Evolutionary conservation across 37 sponge, comb jelly and placozoan genomes (phyloP), one percentile per base, ranked within the genome.

Genomic region (Mnemiopsis leidyi): DNA sequence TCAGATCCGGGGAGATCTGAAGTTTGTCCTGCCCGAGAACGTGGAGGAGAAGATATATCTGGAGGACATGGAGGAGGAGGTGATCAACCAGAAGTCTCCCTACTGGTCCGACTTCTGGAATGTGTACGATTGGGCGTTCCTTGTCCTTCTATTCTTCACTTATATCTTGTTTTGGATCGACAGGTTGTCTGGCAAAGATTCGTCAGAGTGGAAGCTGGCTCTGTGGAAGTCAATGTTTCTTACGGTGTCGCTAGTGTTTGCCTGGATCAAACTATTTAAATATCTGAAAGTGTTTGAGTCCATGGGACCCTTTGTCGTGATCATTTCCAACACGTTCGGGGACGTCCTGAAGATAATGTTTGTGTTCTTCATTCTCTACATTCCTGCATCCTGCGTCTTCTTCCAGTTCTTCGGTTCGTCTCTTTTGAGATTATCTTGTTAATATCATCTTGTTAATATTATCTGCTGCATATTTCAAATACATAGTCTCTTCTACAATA

Each of bases 1-100:
- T 16, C 82, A 79, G 35, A 79, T 79, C 31, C 18, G 23, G 23
- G 38, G 82, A 7, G 82, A 79, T 26, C 35, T 79, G 23, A 20
- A 79, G 82, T 79, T 79, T 29, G 82, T 79, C 7, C 36, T 79
- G 7, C 82, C 82, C 21, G 82, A 79, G 82, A 79, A 79, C 36
- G 18, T 31, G 31, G 82, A 79, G 7, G 82, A 79, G 36, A 79
- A 79, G 82, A 35, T 36, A 9, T 79, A 79, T 23, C 82, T 79
- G 7, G 82, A 79, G 23, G 82, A 79, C 35, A 79, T 79, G 82
- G 82, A 79, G 82, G 38, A 35, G 23, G 38, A 35, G 36, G 82
- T 79, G 26, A 16, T 13, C 26, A 73, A 20, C 13, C 68, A 67
- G 38, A 79, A 79, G 37, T 36, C 37, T 23, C 38, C 82, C 5